Base-by-base conservation (phyloP, 2,797 vertebrate species). In the Neomorphus geoffroyi region DNA sequence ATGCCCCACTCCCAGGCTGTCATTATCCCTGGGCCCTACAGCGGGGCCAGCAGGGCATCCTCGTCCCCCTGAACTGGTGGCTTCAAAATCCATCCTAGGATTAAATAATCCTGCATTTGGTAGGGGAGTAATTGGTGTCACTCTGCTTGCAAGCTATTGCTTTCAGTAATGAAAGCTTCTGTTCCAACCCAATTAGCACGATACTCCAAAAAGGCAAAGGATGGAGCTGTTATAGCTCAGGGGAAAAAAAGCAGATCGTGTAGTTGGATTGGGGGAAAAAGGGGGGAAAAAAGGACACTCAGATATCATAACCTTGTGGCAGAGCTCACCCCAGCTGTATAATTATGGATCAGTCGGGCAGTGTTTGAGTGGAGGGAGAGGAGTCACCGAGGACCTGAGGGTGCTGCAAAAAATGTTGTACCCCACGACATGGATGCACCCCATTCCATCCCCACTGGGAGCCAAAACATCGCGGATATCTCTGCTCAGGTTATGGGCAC, bases 171-270 rank as follows among this genome's bases (percentile, higher is more conserved):
- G 79, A 97, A 92, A 86, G 67, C 78, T 83, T 91, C 92, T 96
- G 87, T 97, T 97, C 93, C 93, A 93, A 92, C 90, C 92, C 95
- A 97, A 94, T 96, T 96, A 97, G 77, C 93, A 89, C 33, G 58
- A 88, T 74, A 61, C 2, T 32, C 77, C 48, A 30, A 74, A 91
- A 94, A 85, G 92, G 87, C 66, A 85, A 90, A 95, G 86, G 91
- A 92, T 5, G 22, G 60, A 17, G 30, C 72, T 56, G 2, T 57
- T 82, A 90, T 30, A 75, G n/a, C 67, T 87, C 33, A 27, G 57
- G 23, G 71, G 39, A 11, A 64, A 66, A 74, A 96, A 90, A 95
- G 90, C 74, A 80, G 65, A 58, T 23, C 50, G 67, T 35, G 51
- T 83, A 30, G 84, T 46, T 56, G 53, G 60, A 79, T 5, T 27